Base-by-base conservation (phyloP, 1,140 invertebrate genomes). In the Anastatus disparis region DNA sequence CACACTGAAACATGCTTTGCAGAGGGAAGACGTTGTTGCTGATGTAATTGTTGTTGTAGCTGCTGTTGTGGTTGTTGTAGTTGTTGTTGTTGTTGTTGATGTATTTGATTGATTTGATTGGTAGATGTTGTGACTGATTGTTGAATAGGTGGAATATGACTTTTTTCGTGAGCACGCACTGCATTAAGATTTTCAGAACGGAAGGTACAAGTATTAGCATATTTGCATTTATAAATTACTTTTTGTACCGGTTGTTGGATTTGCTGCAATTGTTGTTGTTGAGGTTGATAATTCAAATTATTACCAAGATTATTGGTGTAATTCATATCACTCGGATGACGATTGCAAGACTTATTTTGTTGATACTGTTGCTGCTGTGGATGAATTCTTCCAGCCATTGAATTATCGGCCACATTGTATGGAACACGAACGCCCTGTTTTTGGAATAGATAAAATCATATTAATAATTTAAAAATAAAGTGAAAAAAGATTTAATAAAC, bases 101-200 rank as follows among this genome's bases (percentile, higher is more conserved):
- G 38, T n/a, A 44, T 38, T 12, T 50, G 40, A 42, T 48, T 27
- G 3, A 53, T 55, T 26, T 29, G 56, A 22, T 40, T 53, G 24
- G 13, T 31, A 6, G 58, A 12, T 4, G 10, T 13, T 9, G 46
- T 1, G 7, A 24, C 10, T 3, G 52, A 6, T 13, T 58, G 62
- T 9, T 59, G 61, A 20, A 20, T 63, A n/a, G n/a, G 4, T 35
- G 10, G 31, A 9, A 29, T 7, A 24, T 73, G 72, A 53, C 3
- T 65, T 12, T 52, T 65, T 26, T 70, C 72, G 7, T 73, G 72
- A 1, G 24, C 8, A 2, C 53, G 66, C 31, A 73, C 20, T 2
- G 12, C 1, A 9, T n/a, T 2, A 24, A 42, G 20, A 27, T 42
- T 26, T 1, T 59, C 66, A 1, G 72, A 40, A 17, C 48, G 64